These are phyloP conservation scores for Tragelaphus buxtoni DNA, from an alignment of 2,113 vertebrate genomes.

Conservation along the genomic window DNA sequence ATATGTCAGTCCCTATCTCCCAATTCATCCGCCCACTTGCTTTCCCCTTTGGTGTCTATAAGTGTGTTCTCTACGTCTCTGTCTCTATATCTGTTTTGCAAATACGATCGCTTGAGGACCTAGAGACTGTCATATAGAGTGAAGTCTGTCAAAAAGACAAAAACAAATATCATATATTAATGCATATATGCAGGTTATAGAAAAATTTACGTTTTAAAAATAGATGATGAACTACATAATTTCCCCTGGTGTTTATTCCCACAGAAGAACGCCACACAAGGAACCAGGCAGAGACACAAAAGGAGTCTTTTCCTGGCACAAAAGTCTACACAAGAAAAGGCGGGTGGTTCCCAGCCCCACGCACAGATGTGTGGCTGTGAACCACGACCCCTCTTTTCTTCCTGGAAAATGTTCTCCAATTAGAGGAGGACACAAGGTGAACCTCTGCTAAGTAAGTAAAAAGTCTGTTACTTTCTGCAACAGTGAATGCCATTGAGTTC, in stretches of 20 bases:
- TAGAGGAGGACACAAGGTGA: slow-evolving; percentile 69
- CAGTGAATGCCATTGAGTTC: slow-evolving; percentile 41
- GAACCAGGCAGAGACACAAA: neutral
- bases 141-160: neutral
- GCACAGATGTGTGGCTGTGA: slow-evolving; percentile 62
- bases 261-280: neutral
- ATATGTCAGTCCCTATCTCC: neutral
- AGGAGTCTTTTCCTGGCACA: slow-evolving; percentile 4
- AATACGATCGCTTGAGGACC: neutral
- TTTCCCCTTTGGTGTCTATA: neutral
- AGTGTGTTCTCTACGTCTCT: neutral
- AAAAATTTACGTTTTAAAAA: neutral
- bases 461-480: slow-evolving; percentile 70
- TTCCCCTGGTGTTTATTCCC: neutral
- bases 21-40: neutral
- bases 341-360: neutral
- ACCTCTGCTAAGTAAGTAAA: slow-evolving; percentile 70
- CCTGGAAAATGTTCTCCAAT: slow-evolving; percentile 75
- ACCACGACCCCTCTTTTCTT: slow-evolving; percentile 73
- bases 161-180: neutral
- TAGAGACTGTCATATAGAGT: neutral
- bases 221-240: neutral
- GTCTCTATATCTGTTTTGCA: neutral
- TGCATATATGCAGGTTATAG: neutral
- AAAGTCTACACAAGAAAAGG: slow-evolving; percentile 5